Conservation (phyloP, 2,888 invertebrate genomes). For the Zygogramma bicolorata region DNA sequence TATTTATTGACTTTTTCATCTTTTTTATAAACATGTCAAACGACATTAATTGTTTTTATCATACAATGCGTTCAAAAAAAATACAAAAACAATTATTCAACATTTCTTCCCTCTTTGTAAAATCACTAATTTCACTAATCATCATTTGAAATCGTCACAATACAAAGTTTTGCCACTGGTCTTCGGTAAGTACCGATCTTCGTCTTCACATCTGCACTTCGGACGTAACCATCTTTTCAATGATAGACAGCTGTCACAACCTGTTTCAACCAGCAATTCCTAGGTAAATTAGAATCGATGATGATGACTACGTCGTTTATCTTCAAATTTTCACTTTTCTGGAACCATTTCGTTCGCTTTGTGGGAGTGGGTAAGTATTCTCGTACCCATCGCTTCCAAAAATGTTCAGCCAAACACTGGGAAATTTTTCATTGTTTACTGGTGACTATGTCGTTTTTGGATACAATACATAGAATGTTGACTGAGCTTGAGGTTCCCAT, state of each 20-base stretch:
- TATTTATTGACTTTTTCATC: too few species aligned
- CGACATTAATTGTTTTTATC: too few species aligned
- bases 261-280: neutral
- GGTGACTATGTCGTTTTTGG: neutral
- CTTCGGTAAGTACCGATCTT: too few species aligned
- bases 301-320: neutral
- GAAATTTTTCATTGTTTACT: neutral
- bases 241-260: neutral
- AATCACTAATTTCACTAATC: too few species aligned
- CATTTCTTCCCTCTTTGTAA: too few species aligned
- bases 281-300: neutral
- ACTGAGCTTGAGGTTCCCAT: neutral
- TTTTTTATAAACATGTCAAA: too few species aligned
- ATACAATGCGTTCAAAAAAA: too few species aligned
- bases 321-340: neutral
- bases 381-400: neutral
- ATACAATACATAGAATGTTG: neutral
- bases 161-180: too few species aligned
- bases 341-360: neutral
- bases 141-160: too few species aligned
- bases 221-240: neutral
- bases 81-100: too few species aligned
- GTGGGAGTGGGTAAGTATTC: neutral
- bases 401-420: neutral
- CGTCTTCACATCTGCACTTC: slow-evolving; percentile 5